These are phyloP conservation scores for Anabas testudineus DNA, from an alignment of 2,797 vertebrate species.

Conservation along the genomic window DNA sequence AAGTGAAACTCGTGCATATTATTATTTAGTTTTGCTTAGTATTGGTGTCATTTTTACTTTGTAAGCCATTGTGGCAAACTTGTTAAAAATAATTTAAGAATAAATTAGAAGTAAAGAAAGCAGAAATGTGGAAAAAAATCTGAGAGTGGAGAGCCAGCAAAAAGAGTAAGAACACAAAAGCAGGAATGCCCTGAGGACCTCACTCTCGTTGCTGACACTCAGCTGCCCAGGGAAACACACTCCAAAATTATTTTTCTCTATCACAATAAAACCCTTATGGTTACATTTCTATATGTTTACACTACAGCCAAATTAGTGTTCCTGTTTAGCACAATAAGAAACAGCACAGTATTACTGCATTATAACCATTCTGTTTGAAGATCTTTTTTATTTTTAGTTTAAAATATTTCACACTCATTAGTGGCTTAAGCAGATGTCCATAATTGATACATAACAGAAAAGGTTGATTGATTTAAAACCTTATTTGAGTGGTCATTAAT, in stretches of 20 bases:
- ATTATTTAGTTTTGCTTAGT: background rate
- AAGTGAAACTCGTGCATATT: background rate
- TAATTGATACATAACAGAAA: no score
- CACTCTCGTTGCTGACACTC: constrained; percentile 18
- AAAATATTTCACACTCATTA: background rate
- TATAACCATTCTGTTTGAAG: no score
- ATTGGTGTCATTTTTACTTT: background rate
- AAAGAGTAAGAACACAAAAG: constrained; percentile 31
- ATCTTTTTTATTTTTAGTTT: background rate
- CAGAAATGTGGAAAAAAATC: background rate
- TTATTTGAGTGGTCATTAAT: no score
- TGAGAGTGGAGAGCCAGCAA: background rate
- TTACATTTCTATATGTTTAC: background rate
- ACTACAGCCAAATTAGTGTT: background rate
- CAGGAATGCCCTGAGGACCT: constrained; percentile 21
- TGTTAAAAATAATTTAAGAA: constrained; percentile 2
- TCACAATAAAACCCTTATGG: background rate
- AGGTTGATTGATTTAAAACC: no score
- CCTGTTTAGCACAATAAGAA: no score
- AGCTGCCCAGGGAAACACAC: constrained; percentile 28
- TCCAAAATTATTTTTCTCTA: background rate
- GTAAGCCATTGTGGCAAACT: background rate
- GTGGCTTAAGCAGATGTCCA: background rate
- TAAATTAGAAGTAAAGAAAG: constrained; percentile 15
- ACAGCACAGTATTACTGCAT: no score